Percentiles rank a stretch among this genome's conserved stretches.
Conservation (phyloP, 37 sponge, comb jelly and placozoan species). For the Halisarca cf. caerulea region DNA sequence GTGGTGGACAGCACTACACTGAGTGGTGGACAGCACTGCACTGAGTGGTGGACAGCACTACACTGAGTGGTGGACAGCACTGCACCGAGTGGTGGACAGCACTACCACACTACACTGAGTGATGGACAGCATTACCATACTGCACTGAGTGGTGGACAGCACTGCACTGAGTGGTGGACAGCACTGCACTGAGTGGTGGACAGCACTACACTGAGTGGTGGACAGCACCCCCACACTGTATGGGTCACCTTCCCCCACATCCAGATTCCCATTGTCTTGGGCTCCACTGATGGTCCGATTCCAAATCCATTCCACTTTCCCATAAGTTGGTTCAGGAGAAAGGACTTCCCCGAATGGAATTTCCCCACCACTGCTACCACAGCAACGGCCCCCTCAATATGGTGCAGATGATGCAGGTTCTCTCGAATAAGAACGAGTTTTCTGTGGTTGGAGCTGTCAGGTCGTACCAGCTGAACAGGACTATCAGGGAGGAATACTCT, state of each 20-base stretch:
- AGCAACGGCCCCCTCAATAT: constrained; percentile 74
- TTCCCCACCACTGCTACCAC: constrained; percentile 93
- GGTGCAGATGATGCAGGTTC: constrained; percentile 76
- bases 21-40: too few relatives aligned
- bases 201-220: not conserved
- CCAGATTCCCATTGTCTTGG: constrained; percentile 96
- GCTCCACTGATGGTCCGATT: constrained; percentile 82
- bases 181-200: too few relatives aligned
- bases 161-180: too few relatives aligned
- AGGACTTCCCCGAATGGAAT: constrained; percentile 91
- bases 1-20: too few relatives aligned
- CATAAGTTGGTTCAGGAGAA: constrained; percentile 94
- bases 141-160: too few relatives aligned
- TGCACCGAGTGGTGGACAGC: too few relatives aligned
- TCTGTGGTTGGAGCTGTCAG: constrained; percentile 72
- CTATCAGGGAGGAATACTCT: constrained; percentile 38
- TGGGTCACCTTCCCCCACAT: constrained; percentile 96
- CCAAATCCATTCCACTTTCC: constrained; percentile 86
- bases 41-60: too few relatives aligned
- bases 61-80: too few relatives aligned
- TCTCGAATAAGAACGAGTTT: constrained; percentile 64
- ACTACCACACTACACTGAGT: too few relatives aligned
- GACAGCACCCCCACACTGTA: too few relatives aligned
- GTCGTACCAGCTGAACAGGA: constrained; percentile 83
- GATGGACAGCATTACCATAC: too few relatives aligned